Evolutionary conservation across 2,797 vertebrate genomes (phyloP).

Genomic region (Enoplosus armatus): DNA sequence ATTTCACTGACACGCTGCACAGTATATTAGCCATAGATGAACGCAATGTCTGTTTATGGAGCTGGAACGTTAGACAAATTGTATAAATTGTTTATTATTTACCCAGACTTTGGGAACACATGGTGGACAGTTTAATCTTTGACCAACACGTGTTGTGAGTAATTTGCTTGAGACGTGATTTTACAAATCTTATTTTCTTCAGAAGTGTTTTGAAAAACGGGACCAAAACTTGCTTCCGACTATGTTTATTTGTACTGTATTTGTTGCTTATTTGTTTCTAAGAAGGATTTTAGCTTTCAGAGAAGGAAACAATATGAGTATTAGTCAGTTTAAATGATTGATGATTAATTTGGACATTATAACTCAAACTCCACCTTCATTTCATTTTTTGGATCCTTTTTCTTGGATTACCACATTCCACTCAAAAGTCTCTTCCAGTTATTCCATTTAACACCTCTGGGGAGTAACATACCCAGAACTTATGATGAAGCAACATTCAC

Average conservation of each 20-base stretch:
- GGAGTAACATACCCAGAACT: slow-evolving; percentile 31
- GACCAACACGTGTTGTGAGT: not conserved
- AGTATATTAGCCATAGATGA: not conserved
- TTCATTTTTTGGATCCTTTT: not conserved
- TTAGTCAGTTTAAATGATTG: not conserved
- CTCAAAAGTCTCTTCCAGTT: slow-evolving; percentile 6
- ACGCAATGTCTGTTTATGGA: not conserved
- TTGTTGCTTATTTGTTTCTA: slow-evolving; percentile 14
- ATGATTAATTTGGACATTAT: not conserved
- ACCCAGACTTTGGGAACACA: not conserved
- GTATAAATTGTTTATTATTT: not conserved
- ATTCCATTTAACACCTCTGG: slow-evolving; percentile 19
- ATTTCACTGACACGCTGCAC: not conserved
- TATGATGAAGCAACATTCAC: slow-evolving; percentile 43
- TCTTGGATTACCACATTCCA: not conserved
- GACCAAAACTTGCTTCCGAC: not conserved
- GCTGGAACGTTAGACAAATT: not conserved
- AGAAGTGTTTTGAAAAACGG: slow-evolving; percentile 10
- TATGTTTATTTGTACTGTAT: slow-evolving; percentile 10
- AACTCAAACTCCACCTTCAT: not conserved
- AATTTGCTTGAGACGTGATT: slow-evolving; percentile 1
- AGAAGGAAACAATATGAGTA: not conserved
- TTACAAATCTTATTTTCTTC: not conserved
- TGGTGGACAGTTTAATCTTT: not conserved
- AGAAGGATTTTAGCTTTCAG: slow-evolving; percentile 4